phyloP scores from a whole-genome alignment of 2,888 invertebrate genomes.

The Mythimna albipuncta region DNA sequence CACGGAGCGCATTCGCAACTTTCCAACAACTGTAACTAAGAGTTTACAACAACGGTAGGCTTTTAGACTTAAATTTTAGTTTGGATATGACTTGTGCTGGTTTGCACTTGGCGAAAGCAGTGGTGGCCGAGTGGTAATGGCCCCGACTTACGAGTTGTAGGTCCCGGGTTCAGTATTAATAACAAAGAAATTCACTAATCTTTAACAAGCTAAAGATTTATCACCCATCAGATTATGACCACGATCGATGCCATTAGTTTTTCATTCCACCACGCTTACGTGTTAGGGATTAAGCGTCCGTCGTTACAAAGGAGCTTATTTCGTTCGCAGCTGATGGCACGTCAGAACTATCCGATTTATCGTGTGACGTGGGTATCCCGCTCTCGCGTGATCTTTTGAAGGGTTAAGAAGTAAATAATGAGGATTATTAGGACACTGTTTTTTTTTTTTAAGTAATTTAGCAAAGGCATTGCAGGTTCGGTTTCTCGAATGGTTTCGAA shows the following conservation, averaged over 20 bases:
- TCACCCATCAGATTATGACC: slow-evolving; percentile 11
- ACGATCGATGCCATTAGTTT: slow-evolving; percentile 33
- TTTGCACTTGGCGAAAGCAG: too few relatives aligned
- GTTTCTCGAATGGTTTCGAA: too few relatives aligned
- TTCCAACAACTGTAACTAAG: background rate
- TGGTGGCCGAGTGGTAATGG: too few relatives aligned
- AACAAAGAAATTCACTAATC: background rate
- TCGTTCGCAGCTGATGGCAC: slow-evolving; percentile 51
- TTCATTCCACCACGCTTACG: slow-evolving; percentile 51
- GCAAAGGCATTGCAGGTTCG: background rate
- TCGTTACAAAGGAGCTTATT: slow-evolving; percentile 64
- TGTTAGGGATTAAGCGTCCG: slow-evolving; percentile 61
- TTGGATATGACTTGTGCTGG: background rate
- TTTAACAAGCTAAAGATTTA: background rate
- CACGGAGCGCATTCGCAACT: background rate
- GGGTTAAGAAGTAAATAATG: slow-evolving; percentile 61
- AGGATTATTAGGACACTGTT: slow-evolving; percentile 23
- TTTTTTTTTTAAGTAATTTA: slow-evolving; percentile 16
- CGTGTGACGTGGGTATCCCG: slow-evolving; percentile 58
- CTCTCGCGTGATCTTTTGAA: slow-evolving; percentile 38
- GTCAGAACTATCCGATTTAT: slow-evolving; percentile 64
- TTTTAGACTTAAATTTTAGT: background rate
- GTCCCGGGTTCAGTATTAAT: background rate
- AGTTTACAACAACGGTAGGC: background rate
- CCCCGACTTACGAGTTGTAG: too few relatives aligned